phyloP scores from a whole-genome alignment of 2,113 vertebrate genomes.

The Pseudonaja textilis region DNA sequence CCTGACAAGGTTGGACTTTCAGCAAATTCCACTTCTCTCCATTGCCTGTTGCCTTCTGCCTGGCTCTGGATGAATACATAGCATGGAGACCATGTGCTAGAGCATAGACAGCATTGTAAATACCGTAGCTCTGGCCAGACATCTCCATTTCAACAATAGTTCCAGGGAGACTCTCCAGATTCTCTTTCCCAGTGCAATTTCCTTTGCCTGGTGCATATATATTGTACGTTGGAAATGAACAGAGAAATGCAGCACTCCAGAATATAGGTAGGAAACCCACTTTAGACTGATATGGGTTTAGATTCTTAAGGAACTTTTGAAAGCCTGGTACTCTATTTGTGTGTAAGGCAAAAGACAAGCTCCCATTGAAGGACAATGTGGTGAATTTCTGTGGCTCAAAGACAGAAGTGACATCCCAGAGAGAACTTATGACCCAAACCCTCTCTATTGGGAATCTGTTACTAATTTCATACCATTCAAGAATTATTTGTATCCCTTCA shows the following conservation, averaged over 20 bases:
- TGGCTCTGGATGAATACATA: not conserved
- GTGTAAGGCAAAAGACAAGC: not conserved
- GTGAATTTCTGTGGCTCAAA: not conserved
- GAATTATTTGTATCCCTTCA: not conserved
- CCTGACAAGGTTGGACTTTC: not conserved
- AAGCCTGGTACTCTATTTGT: not conserved
- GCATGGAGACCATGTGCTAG: not conserved
- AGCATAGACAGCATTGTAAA: not conserved
- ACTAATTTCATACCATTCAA: not conserved
- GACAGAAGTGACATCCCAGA: not conserved
- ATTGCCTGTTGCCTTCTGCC: not conserved
- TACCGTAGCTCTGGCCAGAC: not conserved
- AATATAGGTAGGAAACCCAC: not conserved
- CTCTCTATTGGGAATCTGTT: fast-evolving
- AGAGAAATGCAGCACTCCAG: not conserved
- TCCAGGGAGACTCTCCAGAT: not conserved
- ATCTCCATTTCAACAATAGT: not conserved
- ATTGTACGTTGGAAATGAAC: not conserved
- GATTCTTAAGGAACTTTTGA: not conserved
- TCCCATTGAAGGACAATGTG: not conserved
- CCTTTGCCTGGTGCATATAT: not conserved
- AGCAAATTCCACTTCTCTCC: not conserved
- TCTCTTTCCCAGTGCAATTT: not conserved
- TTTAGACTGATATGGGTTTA: not conserved
- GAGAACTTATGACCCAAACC: not conserved